Evolutionary conservation across 2,113 vertebrate genomes (phyloP).

Genomic region (Dicrurus megarhynchus): DNA sequence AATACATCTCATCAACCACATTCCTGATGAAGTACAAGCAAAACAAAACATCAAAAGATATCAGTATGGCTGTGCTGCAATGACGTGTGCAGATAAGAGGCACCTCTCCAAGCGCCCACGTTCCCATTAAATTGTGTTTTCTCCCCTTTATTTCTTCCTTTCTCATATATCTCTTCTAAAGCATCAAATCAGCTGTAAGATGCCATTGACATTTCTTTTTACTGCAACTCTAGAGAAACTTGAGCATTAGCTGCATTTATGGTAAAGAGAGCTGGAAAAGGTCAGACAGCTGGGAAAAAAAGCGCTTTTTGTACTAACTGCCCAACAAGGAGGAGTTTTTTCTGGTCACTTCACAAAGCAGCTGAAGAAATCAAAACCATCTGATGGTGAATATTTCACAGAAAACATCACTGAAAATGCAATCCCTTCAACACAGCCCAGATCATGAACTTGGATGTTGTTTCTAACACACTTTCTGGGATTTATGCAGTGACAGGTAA

Average conservation of each 20-base stretch:
- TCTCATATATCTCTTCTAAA: not conserved
- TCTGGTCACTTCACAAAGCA: not conserved
- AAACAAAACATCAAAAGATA: not conserved
- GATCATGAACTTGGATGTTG: not conserved
- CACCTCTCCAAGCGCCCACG: not conserved
- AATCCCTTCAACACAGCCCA: not conserved
- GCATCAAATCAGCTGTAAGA: not conserved
- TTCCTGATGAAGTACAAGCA: not conserved
- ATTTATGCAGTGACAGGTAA: not conserved
- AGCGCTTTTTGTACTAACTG: not conserved
- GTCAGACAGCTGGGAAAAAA: not conserved
- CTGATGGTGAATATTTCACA: not conserved
- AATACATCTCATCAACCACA: not conserved
- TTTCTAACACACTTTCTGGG: not conserved
- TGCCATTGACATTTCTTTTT: not conserved
- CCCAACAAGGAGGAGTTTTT: not conserved
- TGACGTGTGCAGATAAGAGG: not conserved
- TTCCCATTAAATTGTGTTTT: not conserved
- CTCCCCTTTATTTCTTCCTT: not conserved
- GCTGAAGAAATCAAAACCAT: not conserved
- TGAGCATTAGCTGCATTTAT: not conserved
- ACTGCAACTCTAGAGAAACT: not conserved
- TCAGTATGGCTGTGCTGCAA: not conserved
- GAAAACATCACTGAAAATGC: not conserved
- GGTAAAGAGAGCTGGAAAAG: not conserved